A percentile compares a stretch with the other conserved stretches of the same genome.
Evolutionary conservation across 2,113 vertebrate genomes (phyloP).

Genomic region (Proteles cristata): DNA sequence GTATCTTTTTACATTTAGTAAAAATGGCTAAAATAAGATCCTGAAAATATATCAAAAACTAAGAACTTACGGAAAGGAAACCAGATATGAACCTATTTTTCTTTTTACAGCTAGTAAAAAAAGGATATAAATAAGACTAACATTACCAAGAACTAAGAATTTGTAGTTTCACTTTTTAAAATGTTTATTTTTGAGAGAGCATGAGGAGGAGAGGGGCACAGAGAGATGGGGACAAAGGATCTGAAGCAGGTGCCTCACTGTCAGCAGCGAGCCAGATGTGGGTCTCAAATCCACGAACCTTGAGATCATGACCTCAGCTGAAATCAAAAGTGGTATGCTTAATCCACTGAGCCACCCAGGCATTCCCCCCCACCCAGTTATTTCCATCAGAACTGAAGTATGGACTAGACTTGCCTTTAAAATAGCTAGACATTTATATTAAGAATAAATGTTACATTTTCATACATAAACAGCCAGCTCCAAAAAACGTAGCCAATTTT

Average conservation of each 20-base stretch:
- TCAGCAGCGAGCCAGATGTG: no score
- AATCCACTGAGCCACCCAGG: no score
- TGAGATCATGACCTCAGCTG: no score
- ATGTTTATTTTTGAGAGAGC: no score
- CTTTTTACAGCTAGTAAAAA: conserved; percentile 49
- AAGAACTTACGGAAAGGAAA: background rate
- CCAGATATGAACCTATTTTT: conserved; percentile 26
- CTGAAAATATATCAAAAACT: conserved; percentile 5
- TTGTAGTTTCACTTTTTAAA: conserved; percentile 37
- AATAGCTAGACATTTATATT: conserved; percentile 9
- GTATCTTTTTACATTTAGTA: background rate
- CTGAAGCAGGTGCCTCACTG: no score
- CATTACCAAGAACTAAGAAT: conserved; percentile 49
- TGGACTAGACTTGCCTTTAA: background rate
- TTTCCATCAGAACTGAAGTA: conserved; percentile 27
- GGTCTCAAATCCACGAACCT: no score
- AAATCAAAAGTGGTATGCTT: no score
- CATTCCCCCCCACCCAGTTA: background rate
- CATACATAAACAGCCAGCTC: background rate
- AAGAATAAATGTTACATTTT: conserved; percentile 39
- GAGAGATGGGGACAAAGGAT: no score
- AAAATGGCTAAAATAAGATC: conserved; percentile 28
- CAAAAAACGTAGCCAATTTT: conserved; percentile 7
- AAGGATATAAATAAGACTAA: background rate
- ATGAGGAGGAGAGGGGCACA: no score